Evolutionary conservation across 2,888 invertebrate genomes (phyloP), one percentile per base, ranked within the genome.

Genomic region (Drosophila rubida): DNA sequence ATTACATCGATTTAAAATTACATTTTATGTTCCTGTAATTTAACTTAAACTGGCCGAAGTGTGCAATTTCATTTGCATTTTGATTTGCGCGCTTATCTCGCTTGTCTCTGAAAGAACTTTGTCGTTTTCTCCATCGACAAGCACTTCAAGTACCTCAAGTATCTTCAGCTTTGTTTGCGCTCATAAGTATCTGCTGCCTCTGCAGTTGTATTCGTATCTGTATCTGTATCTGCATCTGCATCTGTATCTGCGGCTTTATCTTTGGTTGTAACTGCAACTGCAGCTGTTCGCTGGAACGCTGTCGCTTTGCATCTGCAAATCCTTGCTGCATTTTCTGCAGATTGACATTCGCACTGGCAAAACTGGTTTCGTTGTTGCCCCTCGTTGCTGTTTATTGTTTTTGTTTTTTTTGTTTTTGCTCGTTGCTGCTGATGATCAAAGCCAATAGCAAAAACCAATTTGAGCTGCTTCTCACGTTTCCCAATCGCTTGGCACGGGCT

Each of bases 271-370:
- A 13, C 11, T 55, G 42, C 32, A 37, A 45, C 45, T 51, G 25
- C 11, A 39, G 9, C 19, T 51, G 42, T 42, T 11, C 14, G 8
- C 27, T 39, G 32, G 42, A 16, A 25, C 22, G n/a, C 16, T 72
- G 30, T 59, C 7, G 49, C 35, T 71, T 71, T 53, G 54, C 76
- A 62, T 66, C 76, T 76, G 67, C 72, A 54, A 59, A 59, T 74
- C 76, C 74, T 74, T 66, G 59, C 49, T 61, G 50, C 50, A 68
- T 44, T 62, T 54, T 54, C 49, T 13, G 44, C 61, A 68, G 63
- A 67, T 87, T 78, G 78, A 73, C 73, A 65, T 49, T 75, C 71
- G 70, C 78, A 83, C 71, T 78, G 87, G 81, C 83, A 82, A 80
- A 82, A 81, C 81, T 60, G 19, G 80, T 86, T 83, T 85, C 37